Base-by-base conservation (phyloP, 2,113 vertebrate genomes). In the Passer domesticus region DNA sequence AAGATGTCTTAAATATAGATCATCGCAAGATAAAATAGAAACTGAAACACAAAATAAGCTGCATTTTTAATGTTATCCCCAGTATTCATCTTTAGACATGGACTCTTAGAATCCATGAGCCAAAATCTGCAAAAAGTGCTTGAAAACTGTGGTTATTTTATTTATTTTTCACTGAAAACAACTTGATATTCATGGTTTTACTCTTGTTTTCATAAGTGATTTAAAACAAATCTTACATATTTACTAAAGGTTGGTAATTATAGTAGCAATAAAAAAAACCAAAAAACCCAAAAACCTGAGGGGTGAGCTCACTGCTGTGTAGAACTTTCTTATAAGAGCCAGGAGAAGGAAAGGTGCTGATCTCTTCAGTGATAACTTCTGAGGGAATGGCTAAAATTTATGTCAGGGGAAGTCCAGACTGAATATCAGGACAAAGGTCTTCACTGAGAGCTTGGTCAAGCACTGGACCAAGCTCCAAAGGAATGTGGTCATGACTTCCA, bases 341-440 rank as follows among this genome's bases (percentile, higher is more conserved):
- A 78, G 37, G 6, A 62, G 22, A 69, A 15, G 16, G 3, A 41
- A 41, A 69, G 4, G 5, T 62, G 15, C 3, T 81, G 53, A 56
- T 52, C 1, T 73, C 16, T 52, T 77, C 46, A 66, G 50, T 21
- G 21, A 31, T 0, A 53, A 13, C 4, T 27, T 1, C 0, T 14
- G 14, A 91, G 13, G 13, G 11, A 84, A 66, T 25, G 19, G 28
- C 7, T 80, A 31, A 73, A 80, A 43, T 22, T 35, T 18, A 17
- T 2, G 2, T n/a, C 31, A 69, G 23, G 7, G 9, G 35, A 72
- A 46, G 28, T 37, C 75, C 47, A 49, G 49, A 11, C 5, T 41
- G 15, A 35, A 24, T 67, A 62, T 35, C 15, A 30, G 28, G 31
- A 70, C 17, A 73, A 60, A 77, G 1, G 4, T 69, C 15, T 77